A percentile compares a stretch with the other conserved stretches of the same genome.
phyloP scores from a whole-genome alignment of 2,113 vertebrate genomes.

The Neodon shergylaensis region DNA sequence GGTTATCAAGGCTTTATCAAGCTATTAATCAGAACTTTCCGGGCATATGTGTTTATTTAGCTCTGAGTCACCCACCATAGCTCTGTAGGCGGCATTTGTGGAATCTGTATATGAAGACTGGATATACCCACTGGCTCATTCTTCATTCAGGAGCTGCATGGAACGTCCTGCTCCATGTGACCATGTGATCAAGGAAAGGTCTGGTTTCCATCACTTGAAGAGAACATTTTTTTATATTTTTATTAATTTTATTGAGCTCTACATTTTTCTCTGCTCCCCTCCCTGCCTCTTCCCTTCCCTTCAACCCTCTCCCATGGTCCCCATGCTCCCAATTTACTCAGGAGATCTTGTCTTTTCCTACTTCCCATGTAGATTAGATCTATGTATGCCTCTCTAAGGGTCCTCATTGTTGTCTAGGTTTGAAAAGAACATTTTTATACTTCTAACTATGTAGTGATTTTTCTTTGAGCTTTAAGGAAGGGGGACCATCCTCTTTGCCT shows the following conservation, averaged over 20 bases:
- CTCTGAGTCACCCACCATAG: not conserved
- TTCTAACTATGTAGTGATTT: not conserved
- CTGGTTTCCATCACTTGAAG: not conserved
- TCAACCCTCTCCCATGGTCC: too few species aligned
- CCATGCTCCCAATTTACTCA: too few species aligned
- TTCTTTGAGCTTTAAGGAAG: not conserved
- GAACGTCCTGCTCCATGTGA: rapidly evolving
- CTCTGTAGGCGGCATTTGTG: not conserved
- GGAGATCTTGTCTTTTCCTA: too few species aligned
- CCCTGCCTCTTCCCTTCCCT: too few species aligned
- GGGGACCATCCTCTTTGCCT: not conserved
- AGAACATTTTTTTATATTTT: not conserved
- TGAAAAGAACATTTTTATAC: not conserved
- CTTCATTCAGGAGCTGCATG: not conserved
- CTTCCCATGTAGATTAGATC: too few species aligned
- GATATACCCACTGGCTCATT: not conserved
- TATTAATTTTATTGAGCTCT: too few species aligned
- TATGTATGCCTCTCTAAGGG: too few species aligned
- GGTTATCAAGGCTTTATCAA: not conserved
- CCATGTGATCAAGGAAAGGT: not conserved
- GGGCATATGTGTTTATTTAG: not conserved
- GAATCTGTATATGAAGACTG: not conserved
- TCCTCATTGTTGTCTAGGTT: too few species aligned
- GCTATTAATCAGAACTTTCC: not conserved
- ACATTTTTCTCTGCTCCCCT: too few species aligned